phyloP scores from a whole-genome alignment of 1,140 invertebrate species.

The Pomacea maculata region DNA sequence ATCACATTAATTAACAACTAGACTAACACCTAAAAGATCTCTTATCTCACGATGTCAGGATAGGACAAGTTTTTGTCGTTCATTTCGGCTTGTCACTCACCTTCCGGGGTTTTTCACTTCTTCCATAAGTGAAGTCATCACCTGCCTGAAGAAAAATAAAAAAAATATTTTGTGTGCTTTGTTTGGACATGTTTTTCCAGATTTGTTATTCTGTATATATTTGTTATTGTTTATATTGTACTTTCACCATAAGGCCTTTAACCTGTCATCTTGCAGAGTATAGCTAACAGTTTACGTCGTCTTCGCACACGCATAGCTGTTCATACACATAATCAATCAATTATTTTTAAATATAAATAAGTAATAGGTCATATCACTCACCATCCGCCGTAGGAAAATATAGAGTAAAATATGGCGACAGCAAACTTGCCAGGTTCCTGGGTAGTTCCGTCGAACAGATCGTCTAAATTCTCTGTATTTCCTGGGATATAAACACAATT shows the following conservation, averaged over 20 bases:
- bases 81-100: conserved; percentile 64
- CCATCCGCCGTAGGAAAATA: conserved; percentile 99
- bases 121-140: conserved; percentile 79
- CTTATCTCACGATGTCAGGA: not conserved
- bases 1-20: no score
- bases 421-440: conserved; percentile 88
- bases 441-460: conserved; percentile 87
- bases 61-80: not conserved
- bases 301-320: no score
- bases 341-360: no score
- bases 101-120: conserved; percentile 94
- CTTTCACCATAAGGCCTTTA: no score
- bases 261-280: no score
- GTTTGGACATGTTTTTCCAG: no score
- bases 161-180: not conserved
- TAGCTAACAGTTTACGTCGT: no score
- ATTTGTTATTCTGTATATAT: no score
- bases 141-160: conserved; percentile 41
- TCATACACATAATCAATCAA: no score
- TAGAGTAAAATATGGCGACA: conserved; percentile 95
- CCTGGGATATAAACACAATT: conserved; percentile 72
- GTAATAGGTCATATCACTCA: conserved; percentile 64
- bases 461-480: conserved; percentile 82
- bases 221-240: no score
- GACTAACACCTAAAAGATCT: no score